Percentiles rank a stretch among this genome's conserved stretches.
Conservation (phyloP, 2,888 invertebrate genomes). For the Bombyx huttoni region DNA sequence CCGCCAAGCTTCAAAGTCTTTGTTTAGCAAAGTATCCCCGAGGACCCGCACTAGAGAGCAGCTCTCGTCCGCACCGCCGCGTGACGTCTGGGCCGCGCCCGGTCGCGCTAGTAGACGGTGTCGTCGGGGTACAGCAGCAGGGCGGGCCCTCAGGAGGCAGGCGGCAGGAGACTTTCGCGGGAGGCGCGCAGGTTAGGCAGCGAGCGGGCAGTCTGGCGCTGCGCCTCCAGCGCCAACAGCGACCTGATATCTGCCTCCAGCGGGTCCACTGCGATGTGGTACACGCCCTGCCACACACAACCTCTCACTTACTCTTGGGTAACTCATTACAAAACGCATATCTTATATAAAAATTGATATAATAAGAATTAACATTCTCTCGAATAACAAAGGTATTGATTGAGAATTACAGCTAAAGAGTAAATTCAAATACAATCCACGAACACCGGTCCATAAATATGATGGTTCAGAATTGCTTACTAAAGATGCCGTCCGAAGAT, state of each 20-base stretch:
- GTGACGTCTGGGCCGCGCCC: constrained; percentile 4
- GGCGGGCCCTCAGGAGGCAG: constrained; percentile 17
- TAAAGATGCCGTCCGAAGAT: no score
- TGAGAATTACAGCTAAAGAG: no score
- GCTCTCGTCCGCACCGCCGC: neutral
- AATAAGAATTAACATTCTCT: no score
- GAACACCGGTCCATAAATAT: no score
- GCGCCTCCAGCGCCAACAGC: constrained; percentile 63
- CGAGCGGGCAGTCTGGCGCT: constrained; percentile 55
- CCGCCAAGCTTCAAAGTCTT: neutral
- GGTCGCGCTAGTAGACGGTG: constrained; percentile 45
- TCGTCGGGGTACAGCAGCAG: constrained; percentile 50
- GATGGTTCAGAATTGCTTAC: no score
- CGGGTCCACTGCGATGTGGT: constrained; percentile 63
- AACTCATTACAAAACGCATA: neutral
- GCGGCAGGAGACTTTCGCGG: constrained; percentile 33
- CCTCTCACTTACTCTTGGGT: constrained; percentile 16
- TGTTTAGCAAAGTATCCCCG: no score
- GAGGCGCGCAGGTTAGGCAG: constrained; percentile 82
- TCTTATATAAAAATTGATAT: no score
- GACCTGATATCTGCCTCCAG: constrained; percentile 55
- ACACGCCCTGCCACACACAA: constrained; percentile 42
- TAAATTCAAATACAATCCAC: no score
- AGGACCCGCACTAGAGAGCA: no score
- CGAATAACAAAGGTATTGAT: no score